A percentile compares a stretch with the other conserved stretches of the same genome.
phyloP scores from a whole-genome alignment of 1,140 invertebrate species.

The Drosophila sp. region DNA sequence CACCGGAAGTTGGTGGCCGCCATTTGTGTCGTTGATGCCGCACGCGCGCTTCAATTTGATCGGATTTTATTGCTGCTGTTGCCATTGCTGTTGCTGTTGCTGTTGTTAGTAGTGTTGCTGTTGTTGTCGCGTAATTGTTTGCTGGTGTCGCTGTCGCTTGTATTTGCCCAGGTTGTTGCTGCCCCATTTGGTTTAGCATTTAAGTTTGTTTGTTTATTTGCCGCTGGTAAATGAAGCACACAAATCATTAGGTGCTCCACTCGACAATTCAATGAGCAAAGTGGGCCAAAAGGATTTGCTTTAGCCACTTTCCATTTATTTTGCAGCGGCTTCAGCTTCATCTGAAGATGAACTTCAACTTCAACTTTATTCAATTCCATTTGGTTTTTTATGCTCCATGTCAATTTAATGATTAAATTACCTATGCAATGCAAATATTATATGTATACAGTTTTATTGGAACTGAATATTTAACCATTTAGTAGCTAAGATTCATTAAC shows the following conservation, averaged over 20 bases:
- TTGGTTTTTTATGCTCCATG: too few species aligned
- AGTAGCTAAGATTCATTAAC: too few species aligned
- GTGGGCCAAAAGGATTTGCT: conserved; percentile 33
- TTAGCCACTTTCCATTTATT: conserved; percentile 14
- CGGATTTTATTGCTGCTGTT: conserved; percentile 56
- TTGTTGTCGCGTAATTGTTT: conserved; percentile 12
- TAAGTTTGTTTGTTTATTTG: conserved; percentile 52
- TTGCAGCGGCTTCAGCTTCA: not conserved
- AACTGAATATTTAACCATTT: too few species aligned
- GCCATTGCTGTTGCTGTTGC: conserved; percentile 21
- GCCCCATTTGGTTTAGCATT: conserved; percentile 42
- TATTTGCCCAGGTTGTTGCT: conserved; percentile 33
- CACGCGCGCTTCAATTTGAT: conserved; percentile 52
- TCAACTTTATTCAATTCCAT: too few species aligned
- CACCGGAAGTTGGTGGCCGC: conserved; percentile 56
- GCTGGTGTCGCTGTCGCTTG: conserved; percentile 7
- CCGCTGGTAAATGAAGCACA: conserved; percentile 43
- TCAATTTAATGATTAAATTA: not conserved
- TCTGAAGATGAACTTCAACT: too few species aligned
- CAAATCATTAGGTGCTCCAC: conserved; percentile 59
- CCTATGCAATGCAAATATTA: too few species aligned
- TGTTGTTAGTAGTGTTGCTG: conserved; percentile 12
- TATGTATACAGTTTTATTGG: too few species aligned
- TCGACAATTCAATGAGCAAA: conserved; percentile 35
- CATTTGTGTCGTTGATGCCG: conserved; percentile 38